Evolutionary conservation across 1,140 invertebrate species (phyloP).

Genomic region (Steinernema feltiae): DNA sequence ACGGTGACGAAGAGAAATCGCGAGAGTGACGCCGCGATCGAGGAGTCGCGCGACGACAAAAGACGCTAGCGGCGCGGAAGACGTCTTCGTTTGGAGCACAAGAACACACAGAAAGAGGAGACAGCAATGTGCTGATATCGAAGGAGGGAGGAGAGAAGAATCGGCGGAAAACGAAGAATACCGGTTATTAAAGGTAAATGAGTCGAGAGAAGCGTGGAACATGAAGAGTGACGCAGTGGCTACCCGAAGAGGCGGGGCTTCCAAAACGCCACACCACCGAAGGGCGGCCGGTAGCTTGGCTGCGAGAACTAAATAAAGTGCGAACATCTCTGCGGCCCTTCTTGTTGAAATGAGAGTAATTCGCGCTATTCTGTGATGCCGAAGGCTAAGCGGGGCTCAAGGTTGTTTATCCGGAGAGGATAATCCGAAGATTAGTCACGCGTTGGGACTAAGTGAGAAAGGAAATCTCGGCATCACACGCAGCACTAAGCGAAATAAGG

Average conservation of each 20-base stretch:
- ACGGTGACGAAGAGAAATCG: slow-evolving; percentile 13
- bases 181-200: slow-evolving; percentile 15
- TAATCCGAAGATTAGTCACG: background rate
- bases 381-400: too few species aligned
- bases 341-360: too few species aligned
- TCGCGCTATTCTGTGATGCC: too few species aligned
- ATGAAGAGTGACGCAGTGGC: background rate
- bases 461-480: background rate
- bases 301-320: too few species aligned
- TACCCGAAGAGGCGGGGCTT: background rate
- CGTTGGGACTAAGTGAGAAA: background rate
- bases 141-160: background rate
- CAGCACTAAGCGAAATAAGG: background rate
- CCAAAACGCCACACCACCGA: background rate
- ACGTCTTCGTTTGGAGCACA: background rate
- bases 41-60: slow-evolving; percentile 12
- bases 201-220: background rate
- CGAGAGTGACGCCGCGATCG: slow-evolving; percentile 17
- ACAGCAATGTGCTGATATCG: background rate
- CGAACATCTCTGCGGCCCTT: too few species aligned
- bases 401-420: background rate
- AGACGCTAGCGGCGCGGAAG: background rate
- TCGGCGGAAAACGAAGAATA: background rate
- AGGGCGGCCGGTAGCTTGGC: background rate
- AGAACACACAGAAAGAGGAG: slow-evolving; percentile 11